These are phyloP conservation scores for Lacanobia wlatinum DNA, from an alignment of 2,888 invertebrate genomes.

Conservation along the genomic window DNA sequence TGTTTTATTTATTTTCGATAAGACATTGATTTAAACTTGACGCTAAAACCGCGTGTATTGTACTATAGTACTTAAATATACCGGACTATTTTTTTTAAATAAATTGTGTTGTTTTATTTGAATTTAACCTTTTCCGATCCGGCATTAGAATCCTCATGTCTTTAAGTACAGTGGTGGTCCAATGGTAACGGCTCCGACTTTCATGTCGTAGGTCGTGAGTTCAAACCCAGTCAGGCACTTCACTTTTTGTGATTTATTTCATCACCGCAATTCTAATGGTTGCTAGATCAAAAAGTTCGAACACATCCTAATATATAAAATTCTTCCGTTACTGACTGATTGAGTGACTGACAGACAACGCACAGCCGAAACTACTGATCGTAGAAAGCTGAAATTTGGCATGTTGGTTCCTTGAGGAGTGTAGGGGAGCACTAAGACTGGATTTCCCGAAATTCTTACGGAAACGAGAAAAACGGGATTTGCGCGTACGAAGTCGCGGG, in stretches of 20 bases:
- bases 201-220: background rate
- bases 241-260: background rate
- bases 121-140: background rate
- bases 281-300: no score
- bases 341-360: no score
- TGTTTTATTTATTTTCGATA: conserved; percentile 7
- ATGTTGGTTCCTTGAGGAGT: no score
- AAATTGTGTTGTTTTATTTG: conserved; percentile 10
- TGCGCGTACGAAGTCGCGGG: no score
- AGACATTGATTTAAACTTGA: background rate
- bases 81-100: conserved; percentile 11
- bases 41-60: conserved; percentile 4
- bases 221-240: background rate
- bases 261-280: background rate
- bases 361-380: no score
- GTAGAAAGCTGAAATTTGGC: no score
- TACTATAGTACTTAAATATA: conserved; percentile 41
- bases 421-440: no score
- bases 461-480: no score
- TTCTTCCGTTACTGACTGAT: no score
- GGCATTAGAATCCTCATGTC: background rate
- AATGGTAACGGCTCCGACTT: background rate
- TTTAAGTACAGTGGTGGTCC: background rate
- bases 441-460: no score
- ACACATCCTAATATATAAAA: no score